These are phyloP conservation scores for Sebastes taczanowskii DNA, from an alignment of 2,797 vertebrate species.

Conservation along the genomic window DNA sequence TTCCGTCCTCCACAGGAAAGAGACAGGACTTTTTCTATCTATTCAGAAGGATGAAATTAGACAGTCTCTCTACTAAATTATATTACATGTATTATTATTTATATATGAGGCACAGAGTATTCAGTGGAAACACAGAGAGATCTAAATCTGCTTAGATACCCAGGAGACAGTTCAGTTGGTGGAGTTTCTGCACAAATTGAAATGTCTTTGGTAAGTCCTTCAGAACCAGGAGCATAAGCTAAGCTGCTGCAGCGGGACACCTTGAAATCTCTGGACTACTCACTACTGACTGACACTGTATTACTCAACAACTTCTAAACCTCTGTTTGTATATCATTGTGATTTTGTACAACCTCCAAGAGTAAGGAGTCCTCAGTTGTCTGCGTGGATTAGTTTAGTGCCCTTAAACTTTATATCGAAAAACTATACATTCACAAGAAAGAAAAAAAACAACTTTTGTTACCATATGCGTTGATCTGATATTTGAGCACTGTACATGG, in stretches of 20 bases:
- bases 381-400: background rate
- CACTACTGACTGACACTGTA: background rate
- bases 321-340: background rate
- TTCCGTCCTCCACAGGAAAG: too few species aligned
- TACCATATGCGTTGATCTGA: constrained; percentile 34
- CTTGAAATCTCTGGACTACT: background rate
- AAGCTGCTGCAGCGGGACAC: background rate
- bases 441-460: background rate
- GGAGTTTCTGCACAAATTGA: background rate
- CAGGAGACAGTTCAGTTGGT: background rate
- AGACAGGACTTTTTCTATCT: background rate
- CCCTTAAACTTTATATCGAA: background rate
- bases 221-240: background rate
- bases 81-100: too few species aligned
- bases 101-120: background rate
- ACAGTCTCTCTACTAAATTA: background rate
- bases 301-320: background rate
- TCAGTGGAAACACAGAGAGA: background rate
- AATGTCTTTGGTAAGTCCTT: background rate
- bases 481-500: constrained; percentile 12
- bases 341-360: background rate
- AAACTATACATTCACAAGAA: background rate
- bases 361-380: background rate
- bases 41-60: background rate
- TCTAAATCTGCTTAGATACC: background rate